phyloP scores from a whole-genome alignment of 2,888 invertebrate species.

The Drosophila prostipennis region DNA sequence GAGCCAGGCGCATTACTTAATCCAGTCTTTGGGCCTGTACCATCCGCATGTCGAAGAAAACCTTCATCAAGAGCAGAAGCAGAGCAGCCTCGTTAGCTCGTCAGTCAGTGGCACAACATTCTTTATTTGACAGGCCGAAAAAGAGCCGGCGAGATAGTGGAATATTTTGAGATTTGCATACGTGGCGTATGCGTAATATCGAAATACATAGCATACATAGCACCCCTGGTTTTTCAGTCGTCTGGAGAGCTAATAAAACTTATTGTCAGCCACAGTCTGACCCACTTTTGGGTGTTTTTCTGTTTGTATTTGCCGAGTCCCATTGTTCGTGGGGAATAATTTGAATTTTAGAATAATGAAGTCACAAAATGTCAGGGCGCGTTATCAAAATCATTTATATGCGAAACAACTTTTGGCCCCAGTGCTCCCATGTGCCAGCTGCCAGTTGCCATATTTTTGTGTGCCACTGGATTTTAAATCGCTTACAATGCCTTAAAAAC shows the following conservation, averaged over 20 bases:
- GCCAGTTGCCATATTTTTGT: conserved; percentile 32
- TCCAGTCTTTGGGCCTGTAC: conserved; percentile 21
- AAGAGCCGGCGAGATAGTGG: conserved; percentile 7
- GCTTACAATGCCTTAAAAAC: conserved; percentile 39
- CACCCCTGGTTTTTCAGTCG: conserved; percentile 2
- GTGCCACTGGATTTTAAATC: conserved; percentile 36
- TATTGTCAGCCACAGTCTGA: conserved; percentile 50
- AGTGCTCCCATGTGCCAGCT: conserved; percentile 43
- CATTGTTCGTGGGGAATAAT: conserved; percentile 46
- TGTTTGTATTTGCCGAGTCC: conserved; percentile 14
- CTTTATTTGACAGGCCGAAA: conserved; percentile 47
- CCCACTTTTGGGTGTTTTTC: conserved; percentile 30
- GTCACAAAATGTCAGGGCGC: conserved; percentile 52
- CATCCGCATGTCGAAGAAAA: neutral
- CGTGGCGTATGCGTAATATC: conserved; percentile 35
- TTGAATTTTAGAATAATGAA: conserved; percentile 56
- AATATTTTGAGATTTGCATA: conserved; percentile 50
- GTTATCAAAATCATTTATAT: conserved; percentile 59
- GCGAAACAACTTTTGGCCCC: conserved; percentile 26
- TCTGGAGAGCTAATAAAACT: conserved; percentile 43
- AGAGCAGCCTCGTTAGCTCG: neutral
- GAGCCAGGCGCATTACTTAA: conserved; percentile 50
- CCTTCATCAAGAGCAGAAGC: conserved; percentile 53
- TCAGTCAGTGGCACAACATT: conserved; percentile 36
- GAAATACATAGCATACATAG: neutral